Evolutionary conservation across 2,888 invertebrate genomes (phyloP), one percentile per base, ranked within the genome.

Genomic region (Tetramorium bicarinatum): DNA sequence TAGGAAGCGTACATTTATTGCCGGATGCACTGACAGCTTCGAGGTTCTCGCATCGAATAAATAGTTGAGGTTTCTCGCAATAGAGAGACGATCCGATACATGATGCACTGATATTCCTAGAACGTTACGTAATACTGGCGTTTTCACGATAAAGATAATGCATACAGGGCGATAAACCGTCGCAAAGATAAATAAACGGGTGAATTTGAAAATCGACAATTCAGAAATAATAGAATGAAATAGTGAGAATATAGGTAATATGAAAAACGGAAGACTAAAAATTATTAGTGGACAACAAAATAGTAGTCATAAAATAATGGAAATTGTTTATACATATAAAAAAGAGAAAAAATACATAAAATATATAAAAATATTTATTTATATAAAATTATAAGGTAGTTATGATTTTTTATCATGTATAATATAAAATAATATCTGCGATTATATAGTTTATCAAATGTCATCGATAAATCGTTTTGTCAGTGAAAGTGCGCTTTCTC

Each of bases 101-200:
- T 59, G 61, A 49, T 47, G 47, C 75, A 75, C 13, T 25, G 66
- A 52, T 76, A 64, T 75, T 75, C 38, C 49, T 76, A 66, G 66
- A 66, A 18, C 25, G n/a, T 64, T 76, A 64, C 38, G 34, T 52
- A 38, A 76, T 49, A 52, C 49, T 34, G 38, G 25, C 34, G 34
- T 75, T 75, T 76, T 13, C 25, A 25, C 25, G 38, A 25, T 49
- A 29, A 18, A 76, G 66, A 52, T 64, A 76, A 76, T 41, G 41
- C 13, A 52, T 4, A n/a, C 3, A 3, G 25, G 3, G 6, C 38
- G 38, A 66, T 76, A 67, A 52, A 52, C 25, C 38, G 7, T 49
- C 21, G 21, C 18, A 13, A 18, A 25, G 34, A 49, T 11, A 41
- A 76, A 66, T 25, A 67, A 52, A 67, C 18, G 6, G 6, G 8